These are phyloP conservation scores for Zosterops borbonicus DNA, from an alignment of 2,113 vertebrate genomes.

Conservation along the genomic window DNA sequence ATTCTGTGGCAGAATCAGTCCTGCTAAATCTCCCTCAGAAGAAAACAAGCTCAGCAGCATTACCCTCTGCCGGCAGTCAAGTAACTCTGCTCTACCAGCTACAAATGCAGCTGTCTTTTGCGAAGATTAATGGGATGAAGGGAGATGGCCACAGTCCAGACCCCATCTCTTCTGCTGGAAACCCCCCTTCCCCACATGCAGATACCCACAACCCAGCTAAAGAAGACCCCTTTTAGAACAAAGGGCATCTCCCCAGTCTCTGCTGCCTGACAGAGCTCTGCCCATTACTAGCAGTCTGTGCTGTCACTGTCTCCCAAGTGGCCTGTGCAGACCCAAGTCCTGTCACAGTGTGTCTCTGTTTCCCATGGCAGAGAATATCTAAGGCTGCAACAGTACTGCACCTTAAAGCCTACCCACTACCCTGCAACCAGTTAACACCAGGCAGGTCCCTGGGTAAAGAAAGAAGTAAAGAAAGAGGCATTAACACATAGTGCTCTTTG, in stretches of 20 bases:
- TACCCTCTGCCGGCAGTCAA: neutral
- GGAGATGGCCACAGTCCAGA: neutral
- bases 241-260: neutral
- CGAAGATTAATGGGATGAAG: neutral
- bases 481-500: neutral
- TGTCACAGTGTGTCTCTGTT: rapidly evolving
- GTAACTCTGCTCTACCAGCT: neutral
- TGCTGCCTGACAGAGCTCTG: neutral
- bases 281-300: neutral
- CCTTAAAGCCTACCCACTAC: neutral
- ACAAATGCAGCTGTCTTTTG: neutral
- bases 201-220: neutral
- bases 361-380: neutral
- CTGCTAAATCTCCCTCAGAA: neutral
- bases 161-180: neutral
- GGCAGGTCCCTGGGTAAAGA: neutral
- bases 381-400: neutral
- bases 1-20: neutral
- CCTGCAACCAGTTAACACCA: neutral
- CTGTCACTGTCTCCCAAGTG: neutral
- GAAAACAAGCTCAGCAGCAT: neutral
- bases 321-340: neutral
- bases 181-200: neutral
- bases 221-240: neutral
- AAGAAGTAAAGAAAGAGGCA: neutral